These are phyloP conservation scores for Dexiosoma caninum DNA, from an alignment of 2,888 invertebrate genomes.

Conservation along the genomic window DNA sequence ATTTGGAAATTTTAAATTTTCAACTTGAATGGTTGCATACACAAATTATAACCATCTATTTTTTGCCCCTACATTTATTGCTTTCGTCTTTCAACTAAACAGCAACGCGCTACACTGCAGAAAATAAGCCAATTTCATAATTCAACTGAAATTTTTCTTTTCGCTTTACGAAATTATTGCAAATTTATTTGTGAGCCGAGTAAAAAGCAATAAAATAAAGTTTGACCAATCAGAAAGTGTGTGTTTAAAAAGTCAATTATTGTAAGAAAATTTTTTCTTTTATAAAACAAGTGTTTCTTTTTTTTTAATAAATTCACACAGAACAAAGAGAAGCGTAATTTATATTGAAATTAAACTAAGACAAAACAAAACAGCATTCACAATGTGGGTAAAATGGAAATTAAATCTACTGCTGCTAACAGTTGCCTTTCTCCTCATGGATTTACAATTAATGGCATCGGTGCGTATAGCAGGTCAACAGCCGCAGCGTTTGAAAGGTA, in stretches of 20 bases:
- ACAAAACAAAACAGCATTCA: constrained; percentile 54
- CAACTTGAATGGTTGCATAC: constrained; percentile 49
- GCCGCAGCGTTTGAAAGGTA: constrained; percentile 81
- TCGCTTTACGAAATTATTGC: constrained; percentile 34
- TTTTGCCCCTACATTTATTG: neutral
- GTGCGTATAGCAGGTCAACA: constrained; percentile 79
- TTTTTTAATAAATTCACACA: neutral
- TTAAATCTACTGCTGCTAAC: constrained; percentile 70
- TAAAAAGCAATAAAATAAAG: constrained; percentile 26
- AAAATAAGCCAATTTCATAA: constrained; percentile 41
- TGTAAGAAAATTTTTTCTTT: neutral
- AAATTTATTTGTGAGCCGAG: constrained; percentile 9
- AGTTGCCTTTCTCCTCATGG: constrained; percentile 69
- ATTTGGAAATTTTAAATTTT: constrained; percentile 50
- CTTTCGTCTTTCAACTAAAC: constrained; percentile 8
- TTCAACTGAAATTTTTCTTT: constrained; percentile 32
- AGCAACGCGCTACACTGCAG: neutral
- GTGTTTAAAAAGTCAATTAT: neutral
- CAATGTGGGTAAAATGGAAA: constrained; percentile 75
- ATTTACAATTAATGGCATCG: constrained; percentile 72
- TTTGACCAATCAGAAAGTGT: constrained; percentile 12
- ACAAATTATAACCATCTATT: constrained; percentile 5
- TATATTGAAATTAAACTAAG: neutral
- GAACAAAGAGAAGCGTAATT: neutral
- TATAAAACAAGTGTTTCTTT: constrained; percentile 2